Conservation (phyloP, 2,888 invertebrate species). For the Hypomecis atomaria region DNA sequence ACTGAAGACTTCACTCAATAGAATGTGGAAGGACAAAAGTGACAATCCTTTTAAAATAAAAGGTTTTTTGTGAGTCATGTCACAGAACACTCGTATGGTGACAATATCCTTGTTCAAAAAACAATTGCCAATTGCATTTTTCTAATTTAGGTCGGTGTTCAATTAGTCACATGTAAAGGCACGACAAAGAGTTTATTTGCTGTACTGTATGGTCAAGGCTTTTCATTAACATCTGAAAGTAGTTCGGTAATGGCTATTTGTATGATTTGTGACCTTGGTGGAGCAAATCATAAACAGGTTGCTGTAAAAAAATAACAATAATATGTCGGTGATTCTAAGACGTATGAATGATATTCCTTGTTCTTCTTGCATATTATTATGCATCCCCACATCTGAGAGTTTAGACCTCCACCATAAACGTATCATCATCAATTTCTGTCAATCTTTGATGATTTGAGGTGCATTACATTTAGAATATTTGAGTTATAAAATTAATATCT, state of each 20-base stretch:
- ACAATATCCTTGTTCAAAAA: conserved; percentile 31
- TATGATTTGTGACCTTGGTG: conserved; percentile 2
- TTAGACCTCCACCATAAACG: too few relatives aligned
- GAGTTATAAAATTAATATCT: too few relatives aligned
- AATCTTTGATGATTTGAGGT: too few relatives aligned
- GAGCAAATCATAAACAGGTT: background rate
- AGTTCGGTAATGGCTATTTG: background rate
- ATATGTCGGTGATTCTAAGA: too few relatives aligned
- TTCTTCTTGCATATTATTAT: too few relatives aligned
- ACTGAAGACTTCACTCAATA: conserved; percentile 33
- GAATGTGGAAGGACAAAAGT: conserved; percentile 39
- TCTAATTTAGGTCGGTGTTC: conserved; percentile 54
- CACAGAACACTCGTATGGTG: conserved; percentile 51
- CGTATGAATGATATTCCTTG: too few relatives aligned
- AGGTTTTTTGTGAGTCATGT: conserved; percentile 62
- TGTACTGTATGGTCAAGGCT: conserved; percentile 21
- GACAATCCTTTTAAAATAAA: conserved; percentile 62
- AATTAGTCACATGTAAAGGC: conserved; percentile 55
- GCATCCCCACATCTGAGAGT: too few relatives aligned
- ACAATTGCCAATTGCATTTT: conserved; percentile 30
- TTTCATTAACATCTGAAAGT: conserved; percentile 17
- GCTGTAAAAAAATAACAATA: too few relatives aligned
- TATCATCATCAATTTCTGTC: too few relatives aligned
- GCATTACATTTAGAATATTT: too few relatives aligned
- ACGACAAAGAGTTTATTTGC: conserved; percentile 46